Conservation (phyloP, 2,113 vertebrate species). For the Chelonoidis abingdonii region DNA sequence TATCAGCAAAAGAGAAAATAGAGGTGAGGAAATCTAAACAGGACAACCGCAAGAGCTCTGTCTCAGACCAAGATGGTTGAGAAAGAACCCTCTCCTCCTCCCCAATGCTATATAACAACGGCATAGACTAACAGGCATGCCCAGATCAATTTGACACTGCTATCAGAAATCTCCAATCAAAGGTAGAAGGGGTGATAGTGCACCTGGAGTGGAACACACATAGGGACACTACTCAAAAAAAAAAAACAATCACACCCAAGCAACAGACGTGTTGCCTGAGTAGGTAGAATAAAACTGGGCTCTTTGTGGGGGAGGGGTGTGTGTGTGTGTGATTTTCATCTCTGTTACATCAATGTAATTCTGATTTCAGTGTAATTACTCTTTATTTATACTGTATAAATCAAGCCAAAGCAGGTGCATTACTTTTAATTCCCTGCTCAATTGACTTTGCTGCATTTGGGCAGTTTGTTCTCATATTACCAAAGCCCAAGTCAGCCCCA, state of each 20-base stretch:
- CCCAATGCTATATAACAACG: no score
- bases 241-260: background rate
- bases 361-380: conserved; percentile 10
- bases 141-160: no score
- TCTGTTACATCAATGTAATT: background rate
- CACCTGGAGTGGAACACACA: no score
- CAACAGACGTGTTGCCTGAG: background rate
- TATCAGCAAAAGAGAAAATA: no score
- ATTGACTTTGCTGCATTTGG: background rate
- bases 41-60: no score
- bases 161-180: no score
- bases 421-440: background rate
- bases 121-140: no score
- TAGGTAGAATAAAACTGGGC: background rate
- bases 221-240: no score
- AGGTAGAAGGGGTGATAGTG: no score
- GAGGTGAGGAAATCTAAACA: background rate
- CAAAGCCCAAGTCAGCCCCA: background rate
- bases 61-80: no score
- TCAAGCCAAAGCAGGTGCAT: background rate
- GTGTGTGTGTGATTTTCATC: background rate
- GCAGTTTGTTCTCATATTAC: background rate
- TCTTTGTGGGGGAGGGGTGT: no score
- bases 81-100: no score
- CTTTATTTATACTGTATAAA: background rate